Evolutionary conservation across 2,113 vertebrate genomes (phyloP).

Genomic region (Aldabrachelys gigantea): DNA sequence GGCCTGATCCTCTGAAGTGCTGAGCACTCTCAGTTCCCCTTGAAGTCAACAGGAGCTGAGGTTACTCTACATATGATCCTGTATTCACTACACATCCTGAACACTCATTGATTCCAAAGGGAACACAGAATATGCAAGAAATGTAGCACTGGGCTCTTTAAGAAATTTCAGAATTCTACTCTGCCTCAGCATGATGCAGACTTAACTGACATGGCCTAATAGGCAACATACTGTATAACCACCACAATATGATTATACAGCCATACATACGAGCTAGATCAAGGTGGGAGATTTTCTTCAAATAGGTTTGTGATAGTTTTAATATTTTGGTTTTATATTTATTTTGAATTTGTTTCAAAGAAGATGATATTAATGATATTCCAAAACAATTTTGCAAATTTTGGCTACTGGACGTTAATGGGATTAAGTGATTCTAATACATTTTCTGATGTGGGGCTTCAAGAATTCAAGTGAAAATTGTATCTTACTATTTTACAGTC

Average conservation of each 20-base stretch:
- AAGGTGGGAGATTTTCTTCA: neutral
- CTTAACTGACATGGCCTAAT: neutral
- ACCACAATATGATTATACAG: neutral
- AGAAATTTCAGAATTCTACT: neutral
- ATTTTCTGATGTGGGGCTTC: neutral
- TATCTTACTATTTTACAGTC: neutral
- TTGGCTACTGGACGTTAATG: neutral
- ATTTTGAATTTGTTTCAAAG: neutral
- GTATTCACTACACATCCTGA: neutral
- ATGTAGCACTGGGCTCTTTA: neutral
- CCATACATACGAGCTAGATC: neutral
- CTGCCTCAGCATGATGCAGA: neutral
- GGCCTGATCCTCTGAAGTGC: neutral
- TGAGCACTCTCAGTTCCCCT: neutral
- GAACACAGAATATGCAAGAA: neutral
- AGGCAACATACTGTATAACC: neutral
- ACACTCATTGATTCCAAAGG: neutral
- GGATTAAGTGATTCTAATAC: neutral
- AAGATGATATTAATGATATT: neutral
- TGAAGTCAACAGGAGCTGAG: neutral
- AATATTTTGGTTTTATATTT: neutral
- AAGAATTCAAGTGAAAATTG: neutral
- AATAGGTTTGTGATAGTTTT: neutral
- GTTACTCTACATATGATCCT: rapidly evolving
- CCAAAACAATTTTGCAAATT: neutral